Evolutionary conservation across 2,113 vertebrate species (phyloP).

Genomic region (Coptodon bakossiorum): DNA sequence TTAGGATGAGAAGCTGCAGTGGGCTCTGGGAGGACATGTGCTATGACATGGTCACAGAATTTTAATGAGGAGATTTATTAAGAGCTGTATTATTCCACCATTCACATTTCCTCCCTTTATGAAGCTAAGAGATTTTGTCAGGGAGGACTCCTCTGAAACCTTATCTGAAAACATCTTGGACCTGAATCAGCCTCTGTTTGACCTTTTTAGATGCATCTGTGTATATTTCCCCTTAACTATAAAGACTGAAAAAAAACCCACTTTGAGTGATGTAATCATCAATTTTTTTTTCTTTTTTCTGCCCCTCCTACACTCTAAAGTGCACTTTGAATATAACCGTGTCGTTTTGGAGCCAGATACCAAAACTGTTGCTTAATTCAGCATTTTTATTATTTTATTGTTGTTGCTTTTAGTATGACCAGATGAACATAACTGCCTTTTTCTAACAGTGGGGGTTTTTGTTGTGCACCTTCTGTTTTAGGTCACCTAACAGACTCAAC

Average conservation of each 20-base stretch:
- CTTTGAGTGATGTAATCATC: not conserved
- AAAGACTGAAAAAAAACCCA: not conserved
- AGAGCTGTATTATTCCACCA: conserved; percentile 1
- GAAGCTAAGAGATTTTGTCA: not conserved
- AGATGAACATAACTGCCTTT: not conserved
- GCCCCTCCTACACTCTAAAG: not conserved
- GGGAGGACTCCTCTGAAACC: not conserved
- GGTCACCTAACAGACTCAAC: not conserved
- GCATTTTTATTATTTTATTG: not conserved
- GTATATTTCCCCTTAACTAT: not conserved
- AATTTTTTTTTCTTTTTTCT: not conserved
- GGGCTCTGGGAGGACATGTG: conserved; percentile 12
- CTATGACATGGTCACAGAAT: conserved; percentile 22
- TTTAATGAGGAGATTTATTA: conserved; percentile 33
- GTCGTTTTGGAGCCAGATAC: not conserved
- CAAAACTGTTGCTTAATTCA: not conserved
- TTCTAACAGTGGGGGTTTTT: not conserved
- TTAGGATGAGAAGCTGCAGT: conserved; percentile 9
- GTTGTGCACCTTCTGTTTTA: not conserved
- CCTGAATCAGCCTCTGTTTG: not conserved
- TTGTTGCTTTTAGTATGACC: not conserved
- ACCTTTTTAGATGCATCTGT: not conserved
- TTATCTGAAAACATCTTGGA: not conserved
- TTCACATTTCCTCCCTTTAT: not conserved
- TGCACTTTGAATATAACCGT: not conserved